Percentiles rank a stretch among this genome's conserved stretches.
These are phyloP conservation scores for Sebastiscus albofasciatus DNA, from an alignment of 2,797 vertebrate species.

Conservation along the genomic window DNA sequence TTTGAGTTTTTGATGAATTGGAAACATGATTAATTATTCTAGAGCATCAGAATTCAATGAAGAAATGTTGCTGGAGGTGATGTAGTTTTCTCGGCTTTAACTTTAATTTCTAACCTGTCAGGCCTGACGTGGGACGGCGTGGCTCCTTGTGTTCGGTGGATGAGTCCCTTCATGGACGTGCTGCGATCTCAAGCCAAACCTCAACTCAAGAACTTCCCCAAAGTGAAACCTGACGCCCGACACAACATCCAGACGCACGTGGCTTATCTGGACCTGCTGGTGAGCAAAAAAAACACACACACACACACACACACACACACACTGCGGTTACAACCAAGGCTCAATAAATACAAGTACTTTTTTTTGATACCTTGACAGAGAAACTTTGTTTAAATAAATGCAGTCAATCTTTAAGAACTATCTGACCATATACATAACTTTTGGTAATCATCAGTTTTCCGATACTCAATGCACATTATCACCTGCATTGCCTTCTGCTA, in stretches of 20 bases:
- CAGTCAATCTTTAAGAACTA: too few species aligned
- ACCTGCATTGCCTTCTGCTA: too few species aligned
- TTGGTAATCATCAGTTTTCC: too few species aligned
- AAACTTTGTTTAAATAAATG: too few species aligned
- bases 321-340: neutral
- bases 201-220: slow-evolving; percentile 90
- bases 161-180: slow-evolving; percentile 88
- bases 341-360: neutral
- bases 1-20: too few species aligned
- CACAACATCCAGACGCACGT: slow-evolving; percentile 97
- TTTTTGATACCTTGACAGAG: too few species aligned
- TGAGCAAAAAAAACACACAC: slow-evolving; percentile 66
- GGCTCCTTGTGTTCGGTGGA: slow-evolving; percentile 91
- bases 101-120: slow-evolving; percentile 46
- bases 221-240: slow-evolving; percentile 86
- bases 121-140: slow-evolving; percentile 93
- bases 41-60: neutral
- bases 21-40: neutral
- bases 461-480: too few species aligned
- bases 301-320: too few species aligned
- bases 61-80: neutral
- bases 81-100: neutral
- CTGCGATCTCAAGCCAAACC: slow-evolving; percentile 78
- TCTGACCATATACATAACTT: too few species aligned
- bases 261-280: slow-evolving; percentile 92